Base-by-base conservation (phyloP, 2,797 vertebrate species). In the Tamandua tetradactyla region DNA sequence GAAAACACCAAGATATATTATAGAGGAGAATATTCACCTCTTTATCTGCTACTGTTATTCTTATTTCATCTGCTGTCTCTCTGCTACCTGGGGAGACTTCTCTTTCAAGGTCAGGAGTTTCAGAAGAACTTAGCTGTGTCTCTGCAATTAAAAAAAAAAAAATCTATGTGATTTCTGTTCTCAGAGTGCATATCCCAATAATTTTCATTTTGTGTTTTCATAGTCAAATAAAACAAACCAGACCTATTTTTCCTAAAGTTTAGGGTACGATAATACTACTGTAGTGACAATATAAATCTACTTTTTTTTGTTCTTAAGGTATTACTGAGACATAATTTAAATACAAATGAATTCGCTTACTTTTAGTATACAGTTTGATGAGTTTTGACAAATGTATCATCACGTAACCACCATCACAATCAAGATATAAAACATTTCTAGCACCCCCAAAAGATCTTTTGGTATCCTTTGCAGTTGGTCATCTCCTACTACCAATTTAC, bases 71-170 rank as follows among this genome's bases (percentile, higher is more conserved):
- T 82, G 32, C 75, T 82, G 35, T 52, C 15, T 92, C 92, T 96
- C 94, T 80, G 92, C 64, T 96, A 93, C 71, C 96, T 78, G 40
- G 95, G 89, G 93, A 97, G 59, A 94, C 98, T 97, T 97, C 97
- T 90, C 76, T 95, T 89, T 98, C 97, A 4, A 82, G 74, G 82
- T 98, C 98, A 87, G 81, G 35, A 87, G 94, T 95, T 97, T 98
- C 97, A 82, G 93, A 87, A 8, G 97, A 97, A 96, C 97, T 98
- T 14, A 89, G 94, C 69, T 98, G 98, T 81, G 98, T 98, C 97
- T 98, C 98, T 98, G 97, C 88, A 98, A 97, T 93, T 96, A 93
- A 96, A 96, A 87, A 78, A 89, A 81, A 83, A 40, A 61, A 9
- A 61, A 32, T 62, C 72, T 22, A 69, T 13, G 49, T 84, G 32